Percentiles rank a stretch among this genome's conserved stretches.
These are phyloP conservation scores for Drosophila subobscura DNA, from an alignment of 1,140 invertebrate genomes.

Conservation along the genomic window DNA sequence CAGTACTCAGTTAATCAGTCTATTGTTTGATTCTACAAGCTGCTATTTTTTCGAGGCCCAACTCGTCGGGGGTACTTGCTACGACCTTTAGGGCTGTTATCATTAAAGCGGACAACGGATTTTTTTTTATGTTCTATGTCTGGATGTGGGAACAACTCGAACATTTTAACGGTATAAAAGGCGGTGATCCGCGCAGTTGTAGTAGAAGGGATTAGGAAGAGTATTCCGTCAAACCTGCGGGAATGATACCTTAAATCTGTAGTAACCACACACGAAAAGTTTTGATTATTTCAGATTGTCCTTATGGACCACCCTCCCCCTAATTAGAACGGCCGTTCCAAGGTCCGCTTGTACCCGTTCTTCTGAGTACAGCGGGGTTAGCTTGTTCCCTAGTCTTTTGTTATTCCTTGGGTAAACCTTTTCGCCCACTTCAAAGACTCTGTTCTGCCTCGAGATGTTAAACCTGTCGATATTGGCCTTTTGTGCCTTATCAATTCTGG, in stretches of 20 bases:
- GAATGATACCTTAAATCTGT: not conserved
- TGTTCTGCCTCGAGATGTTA: not conserved
- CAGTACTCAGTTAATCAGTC: not conserved
- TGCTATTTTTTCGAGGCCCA: slow-evolving; percentile 3
- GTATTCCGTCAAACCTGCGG: slow-evolving; percentile 4
- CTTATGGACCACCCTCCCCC: slow-evolving; percentile 9
- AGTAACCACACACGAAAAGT: not conserved
- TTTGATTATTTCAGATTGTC: slow-evolving; percentile 6
- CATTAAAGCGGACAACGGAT: slow-evolving; percentile 2
- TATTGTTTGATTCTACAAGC: slow-evolving; percentile 7
- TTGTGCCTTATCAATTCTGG: slow-evolving; percentile 3
- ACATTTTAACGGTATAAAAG: slow-evolving; percentile 14
- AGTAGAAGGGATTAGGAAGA: slow-evolving; percentile 1
- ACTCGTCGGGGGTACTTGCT: slow-evolving; percentile 12
- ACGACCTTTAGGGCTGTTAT: slow-evolving; percentile 10
- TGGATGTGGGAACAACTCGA: slow-evolving; percentile 4
- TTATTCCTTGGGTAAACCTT: not conserved
- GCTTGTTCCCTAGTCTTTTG: not conserved
- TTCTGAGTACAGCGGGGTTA: too few species aligned
- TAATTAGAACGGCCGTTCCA: too few species aligned
- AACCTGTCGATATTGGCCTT: not conserved
- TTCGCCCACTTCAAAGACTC: slow-evolving; percentile 9
- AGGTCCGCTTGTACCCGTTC: too few species aligned
- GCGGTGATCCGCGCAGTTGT: slow-evolving; percentile 23
- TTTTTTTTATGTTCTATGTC: slow-evolving; percentile 8